Percentiles rank a stretch among this genome's conserved stretches.
phyloP scores from a whole-genome alignment of 2,797 vertebrate species.

The Bradypodion ventrale region DNA sequence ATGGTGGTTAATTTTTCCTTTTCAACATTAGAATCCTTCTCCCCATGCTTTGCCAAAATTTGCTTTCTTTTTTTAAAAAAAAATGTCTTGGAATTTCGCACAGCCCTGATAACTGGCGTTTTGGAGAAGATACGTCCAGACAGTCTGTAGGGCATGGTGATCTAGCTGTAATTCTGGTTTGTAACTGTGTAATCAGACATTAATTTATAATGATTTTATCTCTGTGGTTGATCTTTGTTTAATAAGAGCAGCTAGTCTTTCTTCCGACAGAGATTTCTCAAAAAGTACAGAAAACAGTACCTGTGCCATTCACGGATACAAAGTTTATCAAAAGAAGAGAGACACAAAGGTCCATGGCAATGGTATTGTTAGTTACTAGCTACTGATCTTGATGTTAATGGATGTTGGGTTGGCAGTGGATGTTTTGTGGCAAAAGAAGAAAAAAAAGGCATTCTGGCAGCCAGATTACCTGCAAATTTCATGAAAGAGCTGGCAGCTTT shows the following conservation, averaged over 20 bases:
- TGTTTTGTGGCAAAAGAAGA: background rate
- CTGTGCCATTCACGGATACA: background rate
- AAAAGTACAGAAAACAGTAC: background rate
- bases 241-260: background rate
- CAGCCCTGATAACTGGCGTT: background rate
- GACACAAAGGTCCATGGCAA: background rate
- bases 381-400: background rate
- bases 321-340: background rate
- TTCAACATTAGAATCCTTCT: background rate
- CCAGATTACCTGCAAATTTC: background rate
- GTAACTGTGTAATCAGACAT: no score
- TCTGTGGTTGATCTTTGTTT: background rate
- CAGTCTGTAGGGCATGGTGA: no score
- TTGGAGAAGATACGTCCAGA: background rate
- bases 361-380: constrained; percentile 9
- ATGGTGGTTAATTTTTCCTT: background rate
- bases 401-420: background rate
- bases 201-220: background rate
- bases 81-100: background rate
- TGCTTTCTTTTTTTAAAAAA: no score
- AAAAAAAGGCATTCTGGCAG: background rate
- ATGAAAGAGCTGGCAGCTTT: background rate
- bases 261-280: background rate
- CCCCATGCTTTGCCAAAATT: background rate
- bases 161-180: background rate